Conservation (phyloP, 2,888 invertebrate species). For the Leptinotarsa haldemani region DNA sequence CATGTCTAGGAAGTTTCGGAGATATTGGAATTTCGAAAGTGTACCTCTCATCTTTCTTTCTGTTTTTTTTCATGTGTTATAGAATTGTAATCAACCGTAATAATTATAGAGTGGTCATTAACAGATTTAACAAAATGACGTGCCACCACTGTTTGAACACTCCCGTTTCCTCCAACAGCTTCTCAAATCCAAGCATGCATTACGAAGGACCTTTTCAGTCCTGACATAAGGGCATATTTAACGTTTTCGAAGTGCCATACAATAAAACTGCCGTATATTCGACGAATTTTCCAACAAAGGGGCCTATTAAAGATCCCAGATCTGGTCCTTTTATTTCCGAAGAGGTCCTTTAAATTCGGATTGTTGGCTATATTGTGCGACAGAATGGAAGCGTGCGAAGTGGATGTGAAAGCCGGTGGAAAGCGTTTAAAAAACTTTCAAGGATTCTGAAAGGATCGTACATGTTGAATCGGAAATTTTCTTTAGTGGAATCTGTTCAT, state of each 20-base stretch:
- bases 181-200: background rate
- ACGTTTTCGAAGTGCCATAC: slow-evolving; percentile 37
- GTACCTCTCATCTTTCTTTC: too few species aligned
- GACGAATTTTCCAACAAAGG: slow-evolving; percentile 37
- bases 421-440: background rate
- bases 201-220: slow-evolving; percentile 36
- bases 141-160: background rate
- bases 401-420: background rate
- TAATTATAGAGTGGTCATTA: too few species aligned
- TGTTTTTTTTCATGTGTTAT: too few species aligned
- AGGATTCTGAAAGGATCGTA: too few species aligned
- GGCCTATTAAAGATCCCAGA: slow-evolving; percentile 42
- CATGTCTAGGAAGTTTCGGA: too few species aligned
- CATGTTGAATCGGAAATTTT: too few species aligned
- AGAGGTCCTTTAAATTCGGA: slow-evolving; percentile 13
- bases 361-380: slow-evolving; percentile 1
- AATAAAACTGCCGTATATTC: slow-evolving; percentile 44
- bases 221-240: slow-evolving; percentile 43
- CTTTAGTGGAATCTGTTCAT: too few species aligned
- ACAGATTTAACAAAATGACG: too few species aligned
- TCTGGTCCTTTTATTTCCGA: slow-evolving; percentile 39
- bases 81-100: too few species aligned
- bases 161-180: background rate
- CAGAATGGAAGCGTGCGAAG: background rate
- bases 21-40: too few species aligned